A percentile compares a stretch with the other conserved stretches of the same genome.
These are phyloP conservation scores for Campopleginae sp. DNA, from an alignment of 2,888 invertebrate species.

Conservation along the genomic window DNA sequence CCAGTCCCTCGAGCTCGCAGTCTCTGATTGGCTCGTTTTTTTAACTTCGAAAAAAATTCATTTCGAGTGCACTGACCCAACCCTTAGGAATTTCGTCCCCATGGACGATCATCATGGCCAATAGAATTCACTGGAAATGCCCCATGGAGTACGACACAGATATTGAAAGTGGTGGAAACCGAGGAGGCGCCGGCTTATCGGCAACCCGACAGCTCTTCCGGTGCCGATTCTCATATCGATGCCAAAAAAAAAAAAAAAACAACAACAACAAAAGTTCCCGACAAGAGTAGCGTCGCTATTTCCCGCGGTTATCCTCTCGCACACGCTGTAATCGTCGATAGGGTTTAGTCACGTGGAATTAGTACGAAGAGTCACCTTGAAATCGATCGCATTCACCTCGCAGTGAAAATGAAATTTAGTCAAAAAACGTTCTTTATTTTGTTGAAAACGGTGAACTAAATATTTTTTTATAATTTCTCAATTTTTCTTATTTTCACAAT, in stretches of 20 bases:
- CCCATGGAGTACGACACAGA: neutral
- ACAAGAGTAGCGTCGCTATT: conserved; percentile 39
- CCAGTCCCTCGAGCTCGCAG: neutral
- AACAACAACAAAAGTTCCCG: conserved; percentile 22
- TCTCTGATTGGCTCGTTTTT: too few species aligned
- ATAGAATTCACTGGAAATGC: neutral
- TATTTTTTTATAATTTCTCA: too few species aligned
- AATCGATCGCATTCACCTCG: neutral
- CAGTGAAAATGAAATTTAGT: too few species aligned
- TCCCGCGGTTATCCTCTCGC: conserved; percentile 13
- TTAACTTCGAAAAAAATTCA: neutral
- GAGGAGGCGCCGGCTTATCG: conserved; percentile 59
- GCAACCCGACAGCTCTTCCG: conserved; percentile 46
- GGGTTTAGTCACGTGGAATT: conserved; percentile 2
- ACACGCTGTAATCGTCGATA: conserved; percentile 28
- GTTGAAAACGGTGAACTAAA: too few species aligned
- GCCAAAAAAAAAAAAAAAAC: conserved; percentile 7
- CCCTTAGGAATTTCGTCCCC: neutral
- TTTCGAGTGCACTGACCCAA: neutral
- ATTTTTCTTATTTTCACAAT: too few species aligned
- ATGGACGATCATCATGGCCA: neutral
- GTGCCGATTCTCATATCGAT: conserved; percentile 40
- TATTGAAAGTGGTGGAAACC: conserved; percentile 5
- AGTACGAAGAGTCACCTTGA: conserved; percentile 18
- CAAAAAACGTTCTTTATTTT: too few species aligned